These are phyloP conservation scores for Varanus komodoensis DNA, from an alignment of 2,113 vertebrate species.

Conservation along the genomic window DNA sequence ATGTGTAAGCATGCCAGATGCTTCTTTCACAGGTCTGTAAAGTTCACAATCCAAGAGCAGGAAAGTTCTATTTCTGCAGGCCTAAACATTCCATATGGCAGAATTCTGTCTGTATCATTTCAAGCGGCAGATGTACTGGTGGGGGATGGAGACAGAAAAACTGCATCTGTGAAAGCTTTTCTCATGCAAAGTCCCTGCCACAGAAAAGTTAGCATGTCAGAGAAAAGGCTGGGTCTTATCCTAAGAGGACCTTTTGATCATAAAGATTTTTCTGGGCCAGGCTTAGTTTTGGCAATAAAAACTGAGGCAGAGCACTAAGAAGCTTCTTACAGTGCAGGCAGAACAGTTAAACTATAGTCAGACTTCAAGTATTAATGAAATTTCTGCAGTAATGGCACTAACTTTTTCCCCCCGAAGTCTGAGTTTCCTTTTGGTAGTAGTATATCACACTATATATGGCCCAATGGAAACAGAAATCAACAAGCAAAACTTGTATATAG, in stretches of 20 bases:
- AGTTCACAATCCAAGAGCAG: background rate
- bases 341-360: background rate
- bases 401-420: background rate
- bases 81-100: background rate
- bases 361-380: background rate
- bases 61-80: background rate
- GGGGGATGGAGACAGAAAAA: background rate
- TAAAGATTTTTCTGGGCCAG: background rate
- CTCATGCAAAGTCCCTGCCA: background rate
- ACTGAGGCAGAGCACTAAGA: background rate
- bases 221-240: background rate
- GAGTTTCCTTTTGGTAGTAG: background rate
- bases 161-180: background rate
- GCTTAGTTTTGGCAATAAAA: background rate
- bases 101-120: background rate
- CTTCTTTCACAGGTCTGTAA: background rate
- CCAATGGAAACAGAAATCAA: background rate
- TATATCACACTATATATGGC: background rate
- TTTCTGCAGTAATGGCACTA: background rate
- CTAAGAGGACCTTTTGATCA: background rate
- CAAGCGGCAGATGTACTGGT: background rate
- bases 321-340: background rate
- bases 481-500: background rate
- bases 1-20: background rate
- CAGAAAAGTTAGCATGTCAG: background rate